These are phyloP conservation scores for Baccha elongata DNA, from an alignment of 2,888 invertebrate genomes.

Conservation along the genomic window DNA sequence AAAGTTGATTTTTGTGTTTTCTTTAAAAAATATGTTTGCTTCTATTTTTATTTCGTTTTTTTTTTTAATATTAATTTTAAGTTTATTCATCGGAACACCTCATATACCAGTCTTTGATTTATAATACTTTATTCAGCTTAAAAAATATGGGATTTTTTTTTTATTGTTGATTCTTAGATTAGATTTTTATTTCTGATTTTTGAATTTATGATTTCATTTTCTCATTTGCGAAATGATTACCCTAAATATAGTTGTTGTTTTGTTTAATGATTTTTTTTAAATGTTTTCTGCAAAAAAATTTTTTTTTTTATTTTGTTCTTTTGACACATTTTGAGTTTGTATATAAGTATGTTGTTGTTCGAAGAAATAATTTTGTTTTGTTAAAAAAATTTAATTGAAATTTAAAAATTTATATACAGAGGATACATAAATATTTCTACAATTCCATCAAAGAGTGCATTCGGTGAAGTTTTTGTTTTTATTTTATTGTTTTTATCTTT, in stretches of 20 bases:
- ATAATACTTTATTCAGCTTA: slow-evolving; percentile 76
- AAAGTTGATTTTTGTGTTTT: slow-evolving; percentile 59
- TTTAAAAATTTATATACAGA: slow-evolving; percentile 46
- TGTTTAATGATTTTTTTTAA: slow-evolving; percentile 38
- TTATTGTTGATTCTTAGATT: slow-evolving; percentile 74
- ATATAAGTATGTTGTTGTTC: slow-evolving; percentile 55
- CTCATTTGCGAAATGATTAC: slow-evolving; percentile 56
- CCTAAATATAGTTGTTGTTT: slow-evolving; percentile 54
- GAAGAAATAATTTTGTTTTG: slow-evolving; percentile 40
- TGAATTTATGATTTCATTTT: slow-evolving; percentile 44
- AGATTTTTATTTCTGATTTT: slow-evolving; percentile 56
- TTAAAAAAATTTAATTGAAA: slow-evolving; percentile 35
- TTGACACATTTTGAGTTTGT: slow-evolving; percentile 74
- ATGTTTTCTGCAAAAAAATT: slow-evolving; percentile 74
- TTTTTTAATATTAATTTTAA: slow-evolving; percentile 75
- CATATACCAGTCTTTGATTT: slow-evolving; percentile 82
- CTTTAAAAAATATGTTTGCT: slow-evolving; percentile 65
- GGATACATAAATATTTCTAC: slow-evolving; percentile 62
- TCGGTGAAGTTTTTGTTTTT: slow-evolving; percentile 57
- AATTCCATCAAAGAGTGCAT: slow-evolving; percentile 73
- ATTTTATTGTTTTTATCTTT: slow-evolving; percentile 49
- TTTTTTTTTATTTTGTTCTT: slow-evolving; percentile 73
- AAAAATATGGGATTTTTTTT: slow-evolving; percentile 71
- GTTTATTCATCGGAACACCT: slow-evolving; percentile 83
- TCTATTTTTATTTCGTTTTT: slow-evolving; percentile 54